A percentile compares a stretch with the other conserved stretches of the same genome.
These are phyloP conservation scores for Passer montanus DNA, from an alignment of 2,113 vertebrate genomes.

Conservation along the genomic window DNA sequence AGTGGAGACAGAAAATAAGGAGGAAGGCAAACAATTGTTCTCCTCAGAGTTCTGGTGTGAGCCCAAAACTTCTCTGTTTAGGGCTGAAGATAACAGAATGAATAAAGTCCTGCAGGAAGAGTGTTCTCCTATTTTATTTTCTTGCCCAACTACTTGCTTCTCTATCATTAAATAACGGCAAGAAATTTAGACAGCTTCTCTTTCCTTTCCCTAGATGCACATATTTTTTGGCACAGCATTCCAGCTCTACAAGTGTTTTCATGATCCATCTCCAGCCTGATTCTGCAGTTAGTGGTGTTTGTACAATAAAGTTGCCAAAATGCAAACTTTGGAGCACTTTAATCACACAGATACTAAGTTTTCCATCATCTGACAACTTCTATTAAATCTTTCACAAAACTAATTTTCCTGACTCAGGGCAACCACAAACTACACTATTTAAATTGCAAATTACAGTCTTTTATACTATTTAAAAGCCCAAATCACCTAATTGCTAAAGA, in stretches of 20 bases:
- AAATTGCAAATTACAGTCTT: not conserved
- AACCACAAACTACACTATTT: slow-evolving; percentile 12
- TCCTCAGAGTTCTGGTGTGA: not conserved
- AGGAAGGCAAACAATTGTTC: not conserved
- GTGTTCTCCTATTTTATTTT: not conserved
- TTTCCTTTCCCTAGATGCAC: not conserved
- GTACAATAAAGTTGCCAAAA: not conserved
- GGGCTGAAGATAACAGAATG: not conserved
- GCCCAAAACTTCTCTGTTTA: not conserved
- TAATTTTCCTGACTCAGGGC: not conserved
- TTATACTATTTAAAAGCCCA: slow-evolving; percentile 1
- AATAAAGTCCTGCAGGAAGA: not conserved
- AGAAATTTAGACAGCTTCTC: not conserved
- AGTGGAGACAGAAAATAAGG: not conserved
- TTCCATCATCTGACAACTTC: not conserved
- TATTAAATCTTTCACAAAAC: not conserved
- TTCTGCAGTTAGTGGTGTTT: not conserved
- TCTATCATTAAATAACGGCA: not conserved
- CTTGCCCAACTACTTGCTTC: not conserved
- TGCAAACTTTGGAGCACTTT: not conserved
- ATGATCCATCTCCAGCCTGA: not conserved
- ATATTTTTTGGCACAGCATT: not conserved
- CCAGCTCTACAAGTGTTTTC: not conserved
- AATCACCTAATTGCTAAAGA: slow-evolving; percentile 22
- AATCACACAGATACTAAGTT: not conserved